These are phyloP conservation scores for Psophia crepitans DNA, from an alignment of 2,113 vertebrate genomes.

Conservation along the genomic window DNA sequence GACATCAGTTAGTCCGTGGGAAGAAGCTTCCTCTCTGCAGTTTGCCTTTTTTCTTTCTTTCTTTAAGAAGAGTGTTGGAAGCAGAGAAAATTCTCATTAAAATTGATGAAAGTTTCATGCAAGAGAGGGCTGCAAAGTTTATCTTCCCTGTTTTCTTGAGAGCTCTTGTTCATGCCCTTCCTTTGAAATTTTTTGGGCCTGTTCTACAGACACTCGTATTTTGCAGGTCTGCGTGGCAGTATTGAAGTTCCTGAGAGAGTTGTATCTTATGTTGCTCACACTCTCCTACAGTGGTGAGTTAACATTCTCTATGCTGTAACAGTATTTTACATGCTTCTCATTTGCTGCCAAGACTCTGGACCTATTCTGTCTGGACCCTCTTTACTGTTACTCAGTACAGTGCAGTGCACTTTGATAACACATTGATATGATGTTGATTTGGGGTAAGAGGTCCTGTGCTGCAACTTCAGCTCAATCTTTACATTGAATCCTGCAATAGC, in stretches of 20 bases:
- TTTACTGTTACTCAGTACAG: not conserved
- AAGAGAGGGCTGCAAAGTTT: not conserved
- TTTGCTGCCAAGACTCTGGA: not conserved
- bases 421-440: not conserved
- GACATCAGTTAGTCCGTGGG: not conserved
- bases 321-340: not conserved
- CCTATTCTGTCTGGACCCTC: not conserved
- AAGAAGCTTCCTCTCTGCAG: not conserved
- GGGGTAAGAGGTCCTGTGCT: not conserved
- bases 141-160: not conserved
- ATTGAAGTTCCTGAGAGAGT: not conserved
- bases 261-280: fast-evolving
- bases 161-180: not conserved
- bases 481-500: not conserved
- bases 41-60: not conserved
- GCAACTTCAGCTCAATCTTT: not conserved
- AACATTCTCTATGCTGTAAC: not conserved
- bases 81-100: not conserved
- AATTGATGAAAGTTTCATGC: not conserved
- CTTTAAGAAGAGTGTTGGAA: not conserved
- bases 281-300: not conserved
- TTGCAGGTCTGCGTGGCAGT: not conserved
- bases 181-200: not conserved
- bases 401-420: not conserved
- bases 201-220: not conserved